Evolutionary conservation across 2,888 invertebrate species (phyloP), one percentile per base, ranked within the genome.

Genomic region (Cerceris rybyensis): DNA sequence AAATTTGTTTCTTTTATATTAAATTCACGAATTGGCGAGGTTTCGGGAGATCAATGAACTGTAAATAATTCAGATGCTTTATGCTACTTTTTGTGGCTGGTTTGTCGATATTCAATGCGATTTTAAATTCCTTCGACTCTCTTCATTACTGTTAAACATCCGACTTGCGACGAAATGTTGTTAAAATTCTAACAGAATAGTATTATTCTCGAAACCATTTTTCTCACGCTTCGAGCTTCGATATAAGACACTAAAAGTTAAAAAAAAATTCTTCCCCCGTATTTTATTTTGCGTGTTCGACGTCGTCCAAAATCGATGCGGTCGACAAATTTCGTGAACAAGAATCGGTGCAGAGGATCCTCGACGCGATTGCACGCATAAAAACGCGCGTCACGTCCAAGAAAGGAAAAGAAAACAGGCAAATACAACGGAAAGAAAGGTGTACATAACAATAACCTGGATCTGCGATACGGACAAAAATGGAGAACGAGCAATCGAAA

Each of bases 361-460:
- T 54, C 41, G 43, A 5, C 41, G 50, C 28, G 65, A 59, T 50
- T 64, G 17, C 57, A 57, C 57, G 16, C 63, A 70, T 42, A 59
- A 46, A 54, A 61, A n/a, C 50, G 50, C 7, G 49, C 50, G 17
- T 43, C 42, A 60, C 52, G 64, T 7, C 61, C 52, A 49, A 39
- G 28, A 65, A 50, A 13, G 50, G 61, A 43, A 69, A n/a, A 42
- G 57, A 64, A 13, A 57, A 16, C 14, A 52, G 60, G 69, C 59
- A 57, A 43, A 63, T 59, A 66, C 6, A 78, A 70, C 57, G 9
- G 54, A 81, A 82, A 70, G 60, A 55, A 72, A 75, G 61, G 59
- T 67, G 42, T n/a, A 17, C 60, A 4, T 28, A 28, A 28, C 28
- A 42, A 11, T 43, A 43, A 49, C 63, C 2, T n/a, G 66, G 54